Base-by-base conservation (phyloP, 2,888 invertebrate species). In the Halictus ligatus region DNA sequence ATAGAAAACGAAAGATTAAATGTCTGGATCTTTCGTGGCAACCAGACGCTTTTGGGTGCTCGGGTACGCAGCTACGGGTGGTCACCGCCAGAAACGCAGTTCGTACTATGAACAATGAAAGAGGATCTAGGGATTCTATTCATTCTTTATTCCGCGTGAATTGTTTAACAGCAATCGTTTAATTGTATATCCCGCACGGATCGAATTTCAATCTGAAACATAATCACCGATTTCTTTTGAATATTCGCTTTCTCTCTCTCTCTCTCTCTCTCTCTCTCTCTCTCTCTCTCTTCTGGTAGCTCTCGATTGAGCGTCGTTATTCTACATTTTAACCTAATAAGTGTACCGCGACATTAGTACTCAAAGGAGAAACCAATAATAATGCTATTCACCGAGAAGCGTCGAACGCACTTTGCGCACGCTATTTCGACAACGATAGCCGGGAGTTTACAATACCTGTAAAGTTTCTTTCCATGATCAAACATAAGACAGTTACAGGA, bases 1-100 rank as follows among this genome's bases (percentile, higher is more conserved):
- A 82, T 48, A 29, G 80, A 84, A 67, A 87, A 84, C 50, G 54
- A 54, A 21, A 21, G 29, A 12, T 86, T 5, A 83, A 71, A 54
- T 35, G 10, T 72, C 69, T 46, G 6, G 6, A 5, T 40, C 29
- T 48, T 35, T 15, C 8, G 1, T 7, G n/a, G 21, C n/a, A n/a
- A 71, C 12, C 71, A 12, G 40, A 12, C n/a, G 6, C 71, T 43
- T 71, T 43, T 71, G 18, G 35, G 29, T 8, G 18, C 13, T 35
- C 18, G 35, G 35, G 35, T 35, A 43, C 7, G 46, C 46, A 48
- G 69, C 67, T 78, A 78, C 25, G 21, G 25, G 35, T 35, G 18
- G 29, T 25, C 48, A 10, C 72, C 25, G 10, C n/a, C 60, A 13
- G 35, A 6, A 43, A 48, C 60, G 54, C n/a, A 13, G 6, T 25